Evolutionary conservation across 2,797 vertebrate species (phyloP).

Genomic region (Ispidina picta): DNA sequence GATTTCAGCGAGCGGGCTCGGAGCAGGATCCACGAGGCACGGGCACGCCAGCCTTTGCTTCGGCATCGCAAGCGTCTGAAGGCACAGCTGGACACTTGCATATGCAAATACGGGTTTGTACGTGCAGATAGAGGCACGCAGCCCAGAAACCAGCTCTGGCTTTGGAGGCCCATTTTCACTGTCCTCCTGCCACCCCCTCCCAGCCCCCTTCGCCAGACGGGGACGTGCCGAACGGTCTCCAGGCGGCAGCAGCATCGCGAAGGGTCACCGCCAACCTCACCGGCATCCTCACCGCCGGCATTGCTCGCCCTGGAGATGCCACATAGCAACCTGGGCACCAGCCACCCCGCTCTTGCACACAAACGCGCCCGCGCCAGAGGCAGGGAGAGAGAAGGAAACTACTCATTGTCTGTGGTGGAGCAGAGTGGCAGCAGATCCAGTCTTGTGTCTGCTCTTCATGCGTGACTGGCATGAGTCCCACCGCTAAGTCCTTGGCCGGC

Average conservation of each 20-base stretch:
- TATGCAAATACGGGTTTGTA: neutral
- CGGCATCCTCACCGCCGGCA: neutral
- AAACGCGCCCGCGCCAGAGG: accelerated
- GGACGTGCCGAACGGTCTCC: neutral
- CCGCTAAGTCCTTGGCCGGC: constrained; percentile 34
- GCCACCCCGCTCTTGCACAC: neutral
- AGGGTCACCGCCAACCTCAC: neutral
- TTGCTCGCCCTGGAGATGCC: neutral
- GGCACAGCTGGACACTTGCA: constrained; percentile 43
- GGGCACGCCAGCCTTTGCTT: neutral
- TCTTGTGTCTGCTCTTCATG: constrained; percentile 52
- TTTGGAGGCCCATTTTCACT: accelerated
- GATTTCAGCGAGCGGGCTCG: neutral
- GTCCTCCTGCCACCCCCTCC: neutral
- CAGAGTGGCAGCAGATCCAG: neutral
- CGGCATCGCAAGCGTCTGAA: neutral
- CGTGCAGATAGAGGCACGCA: neutral
- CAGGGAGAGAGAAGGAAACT: neutral
- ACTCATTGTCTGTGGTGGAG: constrained; percentile 7
- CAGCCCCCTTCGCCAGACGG: neutral
- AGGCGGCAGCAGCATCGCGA: accelerated
- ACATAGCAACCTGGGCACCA: constrained; percentile 1
- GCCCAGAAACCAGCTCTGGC: neutral
- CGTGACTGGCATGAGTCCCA: constrained; percentile 59
- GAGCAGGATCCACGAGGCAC: neutral